Base-by-base conservation (phyloP, 2,797 vertebrate genomes). In the Gallinago nigripennis region DNA sequence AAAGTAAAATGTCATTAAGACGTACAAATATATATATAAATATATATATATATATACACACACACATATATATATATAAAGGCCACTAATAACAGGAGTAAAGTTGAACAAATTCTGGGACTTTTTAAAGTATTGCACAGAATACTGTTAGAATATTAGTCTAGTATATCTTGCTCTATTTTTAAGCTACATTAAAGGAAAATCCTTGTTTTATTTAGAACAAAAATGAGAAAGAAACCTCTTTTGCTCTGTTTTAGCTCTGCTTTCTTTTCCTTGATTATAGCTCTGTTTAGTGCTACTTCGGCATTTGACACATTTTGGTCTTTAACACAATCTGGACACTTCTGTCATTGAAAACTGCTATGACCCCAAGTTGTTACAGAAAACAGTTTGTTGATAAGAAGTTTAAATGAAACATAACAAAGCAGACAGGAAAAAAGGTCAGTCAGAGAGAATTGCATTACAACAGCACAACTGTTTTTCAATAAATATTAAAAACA, bases 401-500 rank as follows among this genome's bases (percentile, higher is more conserved):
- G 11, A 75, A 7, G 15, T 71, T 91, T 95, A 71, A 93, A 90
- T 63, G 68, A 85, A 97, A 92, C 21, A 28, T 60, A 95, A 69
- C 15, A 96, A 92, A 86, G 5, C 12, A 84, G 70, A 69, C 25
- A 54, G 76, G 39, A 57, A 51, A 57, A 51, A 24, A 23, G 51
- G 30, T 90, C 63, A 94, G 13, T 54, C 31, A 85, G 71, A 90
- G 14, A 86, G 20, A 9, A 83, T 3, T 91, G 37, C 3, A 35
- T 82, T 88, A 57, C 16, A 95, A 16, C 27, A 91, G 12, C 75
- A 94, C 35, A 96, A 96, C 75, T 82, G 19, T 82, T 96, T 97
- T 92, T 85, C 83, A 89, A 70, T 96, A 97, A 96, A 96, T 86
- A 86, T 95, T 91, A 73, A 95, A 96, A 85, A 12, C 19, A 97